Conservation (phyloP, 1,140 invertebrate species). For the Drosophila tropicalis region DNA sequence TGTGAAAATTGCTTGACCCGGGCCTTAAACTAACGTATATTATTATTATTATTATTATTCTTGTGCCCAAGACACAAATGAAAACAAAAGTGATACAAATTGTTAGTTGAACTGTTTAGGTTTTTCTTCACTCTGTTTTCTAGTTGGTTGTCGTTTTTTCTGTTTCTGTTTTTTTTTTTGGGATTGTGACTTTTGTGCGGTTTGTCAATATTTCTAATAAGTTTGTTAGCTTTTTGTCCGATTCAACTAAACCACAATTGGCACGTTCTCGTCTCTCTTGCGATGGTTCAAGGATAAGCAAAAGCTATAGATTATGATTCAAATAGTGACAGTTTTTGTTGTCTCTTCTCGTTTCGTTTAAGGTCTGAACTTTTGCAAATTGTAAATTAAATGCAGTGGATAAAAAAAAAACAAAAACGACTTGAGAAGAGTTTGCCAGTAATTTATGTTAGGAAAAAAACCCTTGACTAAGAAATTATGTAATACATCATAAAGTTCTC, state of each 20-base stretch:
- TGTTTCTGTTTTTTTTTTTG: constrained; percentile 1
- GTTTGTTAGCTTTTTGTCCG: constrained; percentile 25
- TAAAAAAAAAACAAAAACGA: too few species aligned
- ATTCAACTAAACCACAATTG: constrained; percentile 64
- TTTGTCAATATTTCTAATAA: constrained; percentile 67
- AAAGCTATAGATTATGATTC: constrained; percentile 32
- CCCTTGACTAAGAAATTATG: background rate
- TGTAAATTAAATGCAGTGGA: background rate
- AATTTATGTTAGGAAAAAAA: background rate
- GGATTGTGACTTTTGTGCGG: constrained; percentile 57
- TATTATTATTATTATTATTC: constrained; percentile 54
- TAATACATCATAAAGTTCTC: background rate
- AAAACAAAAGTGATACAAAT: constrained; percentile 39
- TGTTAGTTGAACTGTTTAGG: constrained; percentile 20
- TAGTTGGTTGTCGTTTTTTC: background rate
- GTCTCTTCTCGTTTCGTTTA: background rate
- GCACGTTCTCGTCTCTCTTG: constrained; percentile 60
- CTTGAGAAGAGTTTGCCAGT: background rate
- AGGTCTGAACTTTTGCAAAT: constrained; percentile 10
- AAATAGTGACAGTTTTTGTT: constrained; percentile 22
- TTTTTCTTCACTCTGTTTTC: background rate
- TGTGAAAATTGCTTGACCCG: constrained; percentile 64
- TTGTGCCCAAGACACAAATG: constrained; percentile 10
- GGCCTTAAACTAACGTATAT: constrained; percentile 60
- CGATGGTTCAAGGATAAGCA: constrained; percentile 60